phyloP scores from a whole-genome alignment of 1,140 invertebrate genomes.

The Holcopasites calliopsidis region DNA sequence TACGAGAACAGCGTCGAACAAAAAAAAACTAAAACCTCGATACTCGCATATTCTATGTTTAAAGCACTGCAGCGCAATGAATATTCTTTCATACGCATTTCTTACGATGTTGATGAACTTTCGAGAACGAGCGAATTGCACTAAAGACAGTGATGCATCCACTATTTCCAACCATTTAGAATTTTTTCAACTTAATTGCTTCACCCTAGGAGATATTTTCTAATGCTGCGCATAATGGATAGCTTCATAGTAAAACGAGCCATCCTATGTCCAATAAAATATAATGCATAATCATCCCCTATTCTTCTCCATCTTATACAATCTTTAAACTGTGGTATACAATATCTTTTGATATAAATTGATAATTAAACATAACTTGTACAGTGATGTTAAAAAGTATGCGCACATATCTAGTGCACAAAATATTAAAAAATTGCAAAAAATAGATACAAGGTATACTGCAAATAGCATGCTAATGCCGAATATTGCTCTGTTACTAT shows the following conservation, averaged over 20 bases:
- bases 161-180: no score
- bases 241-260: not conserved
- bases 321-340: not conserved
- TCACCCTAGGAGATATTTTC: not conserved
- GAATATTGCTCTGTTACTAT: not conserved
- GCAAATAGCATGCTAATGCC: no score
- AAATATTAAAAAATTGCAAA: slow-evolving; percentile 1
- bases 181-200: not conserved
- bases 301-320: not conserved
- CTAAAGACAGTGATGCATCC: no score
- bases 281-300: not conserved
- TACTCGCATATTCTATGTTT: not conserved
- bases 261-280: not conserved
- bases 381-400: not conserved
- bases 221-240: not conserved
- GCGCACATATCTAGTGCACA: not conserved
- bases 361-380: not conserved
- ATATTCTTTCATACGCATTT: no score
- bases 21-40: not conserved
- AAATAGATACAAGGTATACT: not conserved
- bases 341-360: not conserved
- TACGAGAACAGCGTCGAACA: slow-evolving; percentile 1
- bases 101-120: no score
- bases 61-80: no score
- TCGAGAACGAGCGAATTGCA: no score